Base-by-base conservation (phyloP, 2,888 invertebrate species). In the Cepaea hortensis region DNA sequence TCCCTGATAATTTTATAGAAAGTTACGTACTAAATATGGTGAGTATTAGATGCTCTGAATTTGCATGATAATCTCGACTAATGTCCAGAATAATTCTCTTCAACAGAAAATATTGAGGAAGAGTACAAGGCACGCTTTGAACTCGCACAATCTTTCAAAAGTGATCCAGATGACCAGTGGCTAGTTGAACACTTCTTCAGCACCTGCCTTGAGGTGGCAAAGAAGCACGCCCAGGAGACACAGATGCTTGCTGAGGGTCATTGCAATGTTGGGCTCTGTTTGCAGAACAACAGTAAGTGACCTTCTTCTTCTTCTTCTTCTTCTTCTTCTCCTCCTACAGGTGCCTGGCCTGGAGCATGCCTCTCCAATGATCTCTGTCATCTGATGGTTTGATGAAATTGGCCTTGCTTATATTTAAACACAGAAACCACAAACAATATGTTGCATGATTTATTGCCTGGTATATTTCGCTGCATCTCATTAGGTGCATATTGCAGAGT, bases 161-260 rank as follows among this genome's bases (percentile, higher is more conserved):
- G 92, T 84, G 89, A 90, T 35, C 90, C 90, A 9, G 92, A 91
- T 50, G 94, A 94, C 90, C 94, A 94, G 88, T 94, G 94, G 94
- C 89, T 94, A 81, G 88, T 93, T 6, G 94, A 94, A 87, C 93
- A 94, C 90, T 94, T 94, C 90, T 94, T 92, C 86, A 89, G 89
- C 48, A 92, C 92, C 3, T 94, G 94, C 89, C 90, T 94, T 70
- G 89, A 91, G 13, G 93, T 93, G 7, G 91, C 92, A 77, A 81
- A 88, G 23, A 90, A 93, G 35, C 93, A 93, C 75, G 93, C 92
- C 0, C 92, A 92, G 81, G 93, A 93, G 0, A 93, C 93, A 2
- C 91, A 91, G 81, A 91, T 92, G 88, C 90, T 92, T 48, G 94
- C 94, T 35, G 93, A 94, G 86, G 94, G 92, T 7, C 91, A 93